Evolutionary conservation across 2,113 vertebrate genomes (phyloP), one percentile per base, ranked within the genome.

Genomic region (Aptenodytes forsteri): DNA sequence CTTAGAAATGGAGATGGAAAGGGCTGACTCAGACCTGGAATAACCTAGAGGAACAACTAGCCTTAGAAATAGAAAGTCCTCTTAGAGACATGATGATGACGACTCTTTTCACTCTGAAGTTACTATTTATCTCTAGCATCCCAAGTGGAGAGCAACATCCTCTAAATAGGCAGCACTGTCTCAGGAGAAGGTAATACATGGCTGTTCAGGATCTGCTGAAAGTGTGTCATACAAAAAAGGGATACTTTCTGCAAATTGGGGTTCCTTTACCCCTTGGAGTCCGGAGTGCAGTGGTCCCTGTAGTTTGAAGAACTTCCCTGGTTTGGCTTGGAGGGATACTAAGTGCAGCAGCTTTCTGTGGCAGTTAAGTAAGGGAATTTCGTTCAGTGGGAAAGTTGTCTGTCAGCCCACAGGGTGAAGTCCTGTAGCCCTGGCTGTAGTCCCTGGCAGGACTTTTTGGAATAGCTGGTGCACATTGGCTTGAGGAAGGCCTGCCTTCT

Each of bases 271-370:
- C 4, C 10, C 11, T 55, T 83, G 38, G 17, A 34, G 4, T 76
- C 27, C 0, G 0, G 20, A 29, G 6, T 47, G 38, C 13, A 3
- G 3, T 10, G 15, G 6, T 81, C 11, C 22, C 23, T 56, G 23
- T 26, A 30, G 23, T 64, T 46, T 6, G 14, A 71, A 55, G 55
- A 72, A 49, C 19, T 61, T 85, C 10, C 17, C 5, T 6, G 3
- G 34, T 52, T 65, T 61, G 34, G 7, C 14, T 72, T 52, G 67
- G 13, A 59, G 72, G 38, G 9, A 13, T 38, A 16, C 5, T 8
- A 7, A 50, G 14, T 25, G 30, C 14, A 62, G 47, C 23, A 88
- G 36, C 50, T 70, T 81, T 67, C 14, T 93, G 13, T 1, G 6
- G 1, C 6, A 9, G 32, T 25, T 65, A 0, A 3, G 4, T 38